Base-by-base conservation (phyloP, 2,797 vertebrate species). In the Mormyrops boulengeri region DNA sequence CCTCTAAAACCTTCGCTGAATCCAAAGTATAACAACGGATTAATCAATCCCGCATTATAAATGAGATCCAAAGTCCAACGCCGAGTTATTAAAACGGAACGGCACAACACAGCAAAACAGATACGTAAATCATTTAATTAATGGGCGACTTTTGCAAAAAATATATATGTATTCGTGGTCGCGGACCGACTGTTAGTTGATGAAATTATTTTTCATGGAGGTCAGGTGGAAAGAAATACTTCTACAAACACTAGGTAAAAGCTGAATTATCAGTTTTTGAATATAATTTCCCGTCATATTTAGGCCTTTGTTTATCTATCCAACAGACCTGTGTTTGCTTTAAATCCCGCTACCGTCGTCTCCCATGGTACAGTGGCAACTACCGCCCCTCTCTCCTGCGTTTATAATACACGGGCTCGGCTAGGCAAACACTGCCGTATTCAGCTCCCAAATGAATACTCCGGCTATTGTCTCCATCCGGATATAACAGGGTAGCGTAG, bases 381-480 rank as follows among this genome's bases (percentile, higher is more conserved):
- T 73, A 69, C 84, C 84, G 84, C 89, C 84, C 44, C 89, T 87
- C 89, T 89, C 57, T 53, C 38, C 90, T 60, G 89, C 80, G 49
- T 88, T 41, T 92, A 92, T 94, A 94, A 94, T 93, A 92, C 93
- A 91, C 92, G 62, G 34, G 89, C 90, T 92, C 88, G 38, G 91
- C 92, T 91, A 92, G 94, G 92, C 92, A 94, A 94, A 94, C 94
- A 94, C 77, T 49, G 91, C 86, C 88, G 91, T 57, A 91, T 26
- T 90, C 84, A 88, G 91, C 88, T 93, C 93, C 91, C 91, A 69
- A 77, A 89, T 88, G 92, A 90, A 91, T 88, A 90, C 89, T 55
- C 60, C 88, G 85, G 88, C 89, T 69, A 87, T 85, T 92, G 91
- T 90, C 91, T 90, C 85, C 53, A 77, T 89, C 92, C 91, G 90